Percentiles rank a stretch among this genome's conserved stretches.
Evolutionary conservation across 2,888 invertebrate species (phyloP).

Genomic region (Amphiduros pacificus): DNA sequence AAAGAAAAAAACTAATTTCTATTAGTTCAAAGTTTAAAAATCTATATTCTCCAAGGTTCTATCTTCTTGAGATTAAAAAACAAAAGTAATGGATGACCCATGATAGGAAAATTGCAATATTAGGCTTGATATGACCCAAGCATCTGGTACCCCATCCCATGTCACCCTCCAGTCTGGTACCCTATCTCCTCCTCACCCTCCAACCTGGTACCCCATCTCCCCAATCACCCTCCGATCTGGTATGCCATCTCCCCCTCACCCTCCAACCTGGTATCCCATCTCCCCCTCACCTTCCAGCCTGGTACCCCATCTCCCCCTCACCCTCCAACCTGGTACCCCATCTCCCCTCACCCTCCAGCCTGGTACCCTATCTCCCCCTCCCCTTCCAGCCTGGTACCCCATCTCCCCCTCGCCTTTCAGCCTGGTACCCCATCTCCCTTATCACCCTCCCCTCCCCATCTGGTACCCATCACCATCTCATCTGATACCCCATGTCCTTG

Average conservation of each 20-base stretch:
- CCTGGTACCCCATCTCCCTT: not conserved
- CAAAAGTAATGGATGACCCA: too few relatives aligned
- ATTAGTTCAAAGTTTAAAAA: too few relatives aligned
- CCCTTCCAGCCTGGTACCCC: not conserved
- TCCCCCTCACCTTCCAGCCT: not conserved
- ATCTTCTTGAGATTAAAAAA: too few relatives aligned
- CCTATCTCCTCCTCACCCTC: not conserved
- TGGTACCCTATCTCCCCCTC: not conserved
- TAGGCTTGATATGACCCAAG: too few relatives aligned
- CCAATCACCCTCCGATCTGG: not conserved
- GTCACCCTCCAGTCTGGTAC: not conserved
- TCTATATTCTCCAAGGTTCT: too few relatives aligned
- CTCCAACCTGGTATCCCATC: not conserved
- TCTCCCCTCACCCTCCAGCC: not conserved
- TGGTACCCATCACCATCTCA: not conserved
- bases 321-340: not conserved
- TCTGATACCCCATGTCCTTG: not conserved
- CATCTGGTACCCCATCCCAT: not conserved
- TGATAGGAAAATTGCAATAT: too few relatives aligned
- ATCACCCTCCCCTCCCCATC: not conserved
- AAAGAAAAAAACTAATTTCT: too few relatives aligned
- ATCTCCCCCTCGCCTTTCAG: not conserved
- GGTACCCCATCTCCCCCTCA: not conserved
- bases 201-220: not conserved
- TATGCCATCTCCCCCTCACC: not conserved